A percentile compares a stretch with the other conserved stretches of the same genome.
These are phyloP conservation scores for Slavum lentiscoides DNA, from an alignment of 2,888 invertebrate species.

Conservation along the genomic window DNA sequence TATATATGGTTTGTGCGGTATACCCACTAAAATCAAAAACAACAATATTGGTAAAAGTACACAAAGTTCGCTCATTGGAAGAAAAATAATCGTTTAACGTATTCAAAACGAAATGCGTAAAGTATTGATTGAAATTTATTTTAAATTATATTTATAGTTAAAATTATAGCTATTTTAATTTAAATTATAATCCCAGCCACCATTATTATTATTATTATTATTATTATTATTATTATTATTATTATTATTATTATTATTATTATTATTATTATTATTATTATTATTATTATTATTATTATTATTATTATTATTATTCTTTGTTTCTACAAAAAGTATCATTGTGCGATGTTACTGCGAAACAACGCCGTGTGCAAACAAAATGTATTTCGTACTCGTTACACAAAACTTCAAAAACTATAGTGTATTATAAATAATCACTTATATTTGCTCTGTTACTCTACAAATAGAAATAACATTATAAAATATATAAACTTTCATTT, in stretches of 20 bases:
- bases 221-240: too few species aligned
- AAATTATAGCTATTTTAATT: too few species aligned
- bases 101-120: background rate
- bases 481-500: constrained; percentile 23
- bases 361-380: background rate
- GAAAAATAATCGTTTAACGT: background rate
- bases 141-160: too few species aligned
- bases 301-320: too few species aligned
- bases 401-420: constrained; percentile 1
- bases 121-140: too few species aligned
- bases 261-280: too few species aligned
- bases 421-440: constrained; percentile 7
- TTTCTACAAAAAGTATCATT: too few species aligned
- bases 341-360: too few species aligned
- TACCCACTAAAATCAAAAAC: background rate
- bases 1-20: background rate
- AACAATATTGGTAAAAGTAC: background rate
- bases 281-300: too few species aligned
- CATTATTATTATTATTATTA: too few species aligned
- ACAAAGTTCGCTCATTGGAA: background rate
- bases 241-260: too few species aligned
- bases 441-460: constrained; percentile 7
- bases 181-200: too few species aligned
- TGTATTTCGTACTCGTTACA: constrained; percentile 12
- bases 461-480: constrained; percentile 15